Evolutionary conservation across 1,140 invertebrate genomes (phyloP).

Genomic region (Drosophila pseudoobscura): DNA sequence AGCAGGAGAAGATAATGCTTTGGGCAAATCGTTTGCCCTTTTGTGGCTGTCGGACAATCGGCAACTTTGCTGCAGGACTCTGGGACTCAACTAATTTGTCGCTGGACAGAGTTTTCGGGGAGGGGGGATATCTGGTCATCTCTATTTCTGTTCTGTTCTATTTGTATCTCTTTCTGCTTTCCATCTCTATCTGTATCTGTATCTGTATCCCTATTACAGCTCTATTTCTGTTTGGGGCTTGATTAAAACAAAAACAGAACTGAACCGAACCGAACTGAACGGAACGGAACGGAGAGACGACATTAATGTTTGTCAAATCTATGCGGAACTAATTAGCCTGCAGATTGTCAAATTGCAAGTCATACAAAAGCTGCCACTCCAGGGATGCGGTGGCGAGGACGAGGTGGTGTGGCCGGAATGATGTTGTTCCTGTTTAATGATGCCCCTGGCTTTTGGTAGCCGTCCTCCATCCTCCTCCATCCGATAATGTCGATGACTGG

Average conservation of each 20-base stretch:
- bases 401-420: conserved; percentile 8
- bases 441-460: conserved; percentile 25
- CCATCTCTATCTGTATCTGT: too few species aligned
- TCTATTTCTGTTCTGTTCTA: not conserved
- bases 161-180: too few species aligned
- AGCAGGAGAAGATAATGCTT: not conserved
- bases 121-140: not conserved
- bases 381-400: not conserved
- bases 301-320: conserved; percentile 80
- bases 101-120: not conserved
- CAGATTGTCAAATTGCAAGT: conserved; percentile 79
- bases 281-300: conserved; percentile 10
- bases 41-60: conserved; percentile 31
- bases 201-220: not conserved
- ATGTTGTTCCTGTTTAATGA: conserved; percentile 23
- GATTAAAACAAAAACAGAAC: conserved; percentile 37
- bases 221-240: conserved; percentile 20
- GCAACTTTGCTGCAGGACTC: conserved; percentile 27
- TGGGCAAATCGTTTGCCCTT: conserved; percentile 13
- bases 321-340: conserved; percentile 78
- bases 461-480: not conserved
- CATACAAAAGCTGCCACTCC: conserved; percentile 52
- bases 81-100: conserved; percentile 50
- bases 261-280: not conserved
- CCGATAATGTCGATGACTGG: conserved; percentile 60